A percentile compares a stretch with the other conserved stretches of the same genome.
Evolutionary conservation across 2,888 invertebrate species (phyloP).

Genomic region (Lithophane socia): DNA sequence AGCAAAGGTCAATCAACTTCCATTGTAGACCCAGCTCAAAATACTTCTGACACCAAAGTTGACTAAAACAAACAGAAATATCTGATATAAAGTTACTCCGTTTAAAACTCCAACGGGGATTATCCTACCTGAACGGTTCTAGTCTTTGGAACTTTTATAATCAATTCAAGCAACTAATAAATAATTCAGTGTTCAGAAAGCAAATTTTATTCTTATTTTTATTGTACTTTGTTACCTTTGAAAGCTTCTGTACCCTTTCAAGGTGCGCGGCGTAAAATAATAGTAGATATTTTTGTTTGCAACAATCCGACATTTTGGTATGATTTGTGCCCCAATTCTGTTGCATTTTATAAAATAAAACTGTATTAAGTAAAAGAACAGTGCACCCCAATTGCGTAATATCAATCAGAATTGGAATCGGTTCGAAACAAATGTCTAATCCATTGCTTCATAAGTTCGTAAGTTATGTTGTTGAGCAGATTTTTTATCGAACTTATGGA

Average conservation of each 20-base stretch:
- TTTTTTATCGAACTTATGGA: no score
- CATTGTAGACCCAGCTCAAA: neutral
- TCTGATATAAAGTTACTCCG: conserved; percentile 32
- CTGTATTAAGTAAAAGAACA: no score
- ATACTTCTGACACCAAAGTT: conserved; percentile 36
- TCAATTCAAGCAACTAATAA: conserved; percentile 42
- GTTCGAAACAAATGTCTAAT: no score
- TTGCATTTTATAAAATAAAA: neutral
- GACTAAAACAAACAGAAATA: conserved; percentile 47
- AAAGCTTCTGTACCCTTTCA: conserved; percentile 27
- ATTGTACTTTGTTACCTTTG: conserved; percentile 35
- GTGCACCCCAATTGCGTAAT: no score
- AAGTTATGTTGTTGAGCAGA: no score
- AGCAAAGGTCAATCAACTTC: conserved; percentile 19
- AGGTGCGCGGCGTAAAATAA: neutral
- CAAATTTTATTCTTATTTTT: conserved; percentile 56
- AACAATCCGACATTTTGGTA: neutral
- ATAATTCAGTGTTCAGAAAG: conserved; percentile 58
- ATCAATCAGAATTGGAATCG: no score
- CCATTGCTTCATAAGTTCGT: no score
- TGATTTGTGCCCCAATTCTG: neutral
- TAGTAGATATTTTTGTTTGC: conserved; percentile 7
- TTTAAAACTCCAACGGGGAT: conserved; percentile 53
- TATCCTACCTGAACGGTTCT: conserved; percentile 49
- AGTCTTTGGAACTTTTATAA: conserved; percentile 45